A percentile compares a stretch with the other conserved stretches of the same genome.
Conservation (phyloP, 2,888 invertebrate species). For the Ctenicera cuprea region DNA sequence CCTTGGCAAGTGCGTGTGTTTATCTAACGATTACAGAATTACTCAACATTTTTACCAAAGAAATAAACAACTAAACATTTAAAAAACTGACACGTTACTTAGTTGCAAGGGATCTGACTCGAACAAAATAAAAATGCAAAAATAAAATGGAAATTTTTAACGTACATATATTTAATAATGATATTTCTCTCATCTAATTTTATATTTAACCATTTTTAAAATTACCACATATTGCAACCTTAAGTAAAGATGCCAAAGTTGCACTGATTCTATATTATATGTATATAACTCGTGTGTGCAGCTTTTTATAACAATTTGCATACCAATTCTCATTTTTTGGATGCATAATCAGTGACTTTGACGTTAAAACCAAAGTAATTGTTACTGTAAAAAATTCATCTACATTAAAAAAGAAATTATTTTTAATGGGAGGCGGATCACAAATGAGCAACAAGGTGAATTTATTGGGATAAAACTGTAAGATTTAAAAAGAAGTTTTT, state of each 20-base stretch:
- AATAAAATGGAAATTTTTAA: conserved; percentile 35
- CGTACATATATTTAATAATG: conserved; percentile 39
- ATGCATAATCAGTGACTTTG: conserved; percentile 20
- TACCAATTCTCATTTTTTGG: conserved; percentile 24
- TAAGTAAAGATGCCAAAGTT: conserved; percentile 46
- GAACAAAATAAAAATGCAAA: conserved; percentile 29
- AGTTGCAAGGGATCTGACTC: too few relatives aligned
- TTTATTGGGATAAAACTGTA: too few relatives aligned
- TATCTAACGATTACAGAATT: conserved; percentile 29
- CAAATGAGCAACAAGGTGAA: too few relatives aligned
- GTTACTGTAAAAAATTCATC: neutral
- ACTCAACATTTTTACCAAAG: conserved; percentile 17
- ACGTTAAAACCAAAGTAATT: neutral
- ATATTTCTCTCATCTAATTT: conserved; percentile 43
- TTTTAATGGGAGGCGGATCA: too few relatives aligned
- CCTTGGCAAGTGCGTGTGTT: conserved; percentile 47
- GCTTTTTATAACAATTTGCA: conserved; percentile 29
- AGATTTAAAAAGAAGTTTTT: too few relatives aligned
- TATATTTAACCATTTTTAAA: conserved; percentile 33
- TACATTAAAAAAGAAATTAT: too few relatives aligned
- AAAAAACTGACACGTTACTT: neutral
- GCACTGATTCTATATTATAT: conserved; percentile 37
- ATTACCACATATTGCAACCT: conserved; percentile 47
- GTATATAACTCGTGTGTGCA: conserved; percentile 40
- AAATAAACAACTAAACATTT: conserved; percentile 9